Evolutionary conservation across 2,888 invertebrate genomes (phyloP), one percentile per base, ranked within the genome.

Genomic region (Hedychridium roseum): DNA sequence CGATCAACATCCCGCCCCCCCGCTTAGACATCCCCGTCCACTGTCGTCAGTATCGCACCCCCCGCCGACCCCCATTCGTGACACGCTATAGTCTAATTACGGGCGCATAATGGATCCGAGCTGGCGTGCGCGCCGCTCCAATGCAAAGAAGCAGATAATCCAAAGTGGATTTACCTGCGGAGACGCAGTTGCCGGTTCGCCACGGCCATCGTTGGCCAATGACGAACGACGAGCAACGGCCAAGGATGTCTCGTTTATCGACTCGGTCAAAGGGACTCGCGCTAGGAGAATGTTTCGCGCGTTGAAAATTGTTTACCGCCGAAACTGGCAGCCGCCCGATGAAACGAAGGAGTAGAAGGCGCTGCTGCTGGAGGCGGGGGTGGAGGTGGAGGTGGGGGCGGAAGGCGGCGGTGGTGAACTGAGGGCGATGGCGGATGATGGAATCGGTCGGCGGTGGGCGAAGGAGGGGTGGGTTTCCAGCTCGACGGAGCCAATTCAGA

Each of bases 401-500:
- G 51, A 36, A 43, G 48, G 51, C 43, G 49, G 50, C 55, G 50
- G 46, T 53, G 54, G 41, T n/a, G 50, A 53, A 39, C 54, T 53
- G 46, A 34, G 50, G 54, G 56, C 23, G 23, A 23, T 51, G 41
- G 48, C 47, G 45, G 43, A 26, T 44, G 51, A n/a, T n/a, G n/a
- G n/a, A n/a, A n/a, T n/a, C n/a, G n/a, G n/a, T n/a, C n/a, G n/a
- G n/a, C n/a, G n/a, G 41, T 50, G 49, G 41, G 56, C 43, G 43
- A 42, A 59, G 61, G 66, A 63, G 63, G 68, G 70, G 70, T 70
- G 73, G 76, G 73, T 82, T 82, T 81, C 81, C 82, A 81, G 81
- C 82, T 81, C 81, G 82, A 76, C 81, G 82, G 79, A 81, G 82
- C 82, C 82, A 82, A 83, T 83, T 83, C 83, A 82, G 82, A 81